Base-by-base conservation (phyloP, 1,140 invertebrate species). In the Drosophila pruinosa region DNA sequence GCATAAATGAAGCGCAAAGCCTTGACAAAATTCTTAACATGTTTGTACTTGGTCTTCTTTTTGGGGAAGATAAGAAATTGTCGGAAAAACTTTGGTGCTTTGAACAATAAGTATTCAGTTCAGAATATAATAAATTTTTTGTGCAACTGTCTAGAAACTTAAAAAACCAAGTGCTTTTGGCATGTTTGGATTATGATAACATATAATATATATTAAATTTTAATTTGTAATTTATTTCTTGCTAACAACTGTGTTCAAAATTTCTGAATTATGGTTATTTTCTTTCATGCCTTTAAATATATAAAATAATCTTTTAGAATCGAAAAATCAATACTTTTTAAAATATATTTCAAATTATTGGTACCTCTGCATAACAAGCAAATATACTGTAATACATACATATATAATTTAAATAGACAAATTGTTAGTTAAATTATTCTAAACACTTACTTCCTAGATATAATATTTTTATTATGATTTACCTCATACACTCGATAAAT, bases 1-100 rank as follows among this genome's bases (percentile, higher is more conserved):
- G 31, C 38, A 59, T 24, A 21, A 72, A 72, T 72, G 47, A 72
- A 67, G 69, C 69, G 68, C 67, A 31, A 58, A 65, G 34, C 68
- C 17, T 34, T 62, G 28, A 53, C 47, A 28, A 69, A 57, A 70
- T 57, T 58, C 52, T 57, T 48, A 21, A 28, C 6, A 7, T 31
- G 7, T 34, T 26, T 19, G 47, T n/a, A 10, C 26, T 28, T 31
- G 12, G 15, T 28, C 47, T 19, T 19, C 10, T 50, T 50, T n/a
- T 50, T 14, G 12, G 7, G 26, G 6, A n/a, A 17, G 8, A 50
- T 4, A 34, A 24, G 17, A 12, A 34, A 34, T 34, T 34, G 10
- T 12, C 31, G 4, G 24, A 28, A 31, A 6, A 17, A 22, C 15
- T 7, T 36, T 21, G 14, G 4, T 1, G 0, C 21, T 24, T 10